Evolutionary conservation across 2,888 invertebrate species (phyloP).

Genomic region (Mythimna loreyi): DNA sequence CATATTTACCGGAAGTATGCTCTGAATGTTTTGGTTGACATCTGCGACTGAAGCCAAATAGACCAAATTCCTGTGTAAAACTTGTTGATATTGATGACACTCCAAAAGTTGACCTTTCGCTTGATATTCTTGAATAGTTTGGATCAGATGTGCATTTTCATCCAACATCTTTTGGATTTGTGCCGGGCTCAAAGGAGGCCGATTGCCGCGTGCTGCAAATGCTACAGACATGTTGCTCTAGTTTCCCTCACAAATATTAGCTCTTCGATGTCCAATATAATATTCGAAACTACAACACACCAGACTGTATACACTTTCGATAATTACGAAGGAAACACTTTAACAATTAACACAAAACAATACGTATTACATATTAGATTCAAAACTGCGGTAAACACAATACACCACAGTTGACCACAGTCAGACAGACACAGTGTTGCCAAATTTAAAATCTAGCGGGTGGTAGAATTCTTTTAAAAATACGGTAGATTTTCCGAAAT

Average conservation of each 20-base stretch:
- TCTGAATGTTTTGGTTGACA: constrained; percentile 97
- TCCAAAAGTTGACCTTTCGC: constrained; percentile 98
- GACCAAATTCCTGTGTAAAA: constrained; percentile 98
- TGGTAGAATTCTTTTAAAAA: no score
- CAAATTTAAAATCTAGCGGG: no score
- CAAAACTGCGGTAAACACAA: neutral
- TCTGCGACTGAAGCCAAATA: constrained; percentile 99
- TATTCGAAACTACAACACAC: constrained; percentile 3
- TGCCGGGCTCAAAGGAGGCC: constrained; percentile 94
- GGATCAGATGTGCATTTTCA: constrained; percentile 99
- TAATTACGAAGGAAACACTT: constrained; percentile 2
- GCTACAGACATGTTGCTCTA: constrained; percentile 92
- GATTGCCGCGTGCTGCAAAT: constrained; percentile 93
- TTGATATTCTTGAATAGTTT: constrained; percentile 99
- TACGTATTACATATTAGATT: neutral
- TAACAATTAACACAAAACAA: neutral
- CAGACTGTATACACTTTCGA: neutral
- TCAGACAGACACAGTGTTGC: no score
- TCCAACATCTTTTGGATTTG: constrained; percentile 99
- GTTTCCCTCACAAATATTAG: constrained; percentile 5
- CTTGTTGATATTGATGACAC: constrained; percentile 98
- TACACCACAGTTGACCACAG: no score
- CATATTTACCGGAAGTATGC: constrained; percentile 95
- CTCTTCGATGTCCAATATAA: neutral
- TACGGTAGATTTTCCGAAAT: no score